Evolutionary conservation across 2,888 invertebrate species (phyloP), one percentile per base, ranked within the genome.

Genomic region (Pristionchus mayeri): DNA sequence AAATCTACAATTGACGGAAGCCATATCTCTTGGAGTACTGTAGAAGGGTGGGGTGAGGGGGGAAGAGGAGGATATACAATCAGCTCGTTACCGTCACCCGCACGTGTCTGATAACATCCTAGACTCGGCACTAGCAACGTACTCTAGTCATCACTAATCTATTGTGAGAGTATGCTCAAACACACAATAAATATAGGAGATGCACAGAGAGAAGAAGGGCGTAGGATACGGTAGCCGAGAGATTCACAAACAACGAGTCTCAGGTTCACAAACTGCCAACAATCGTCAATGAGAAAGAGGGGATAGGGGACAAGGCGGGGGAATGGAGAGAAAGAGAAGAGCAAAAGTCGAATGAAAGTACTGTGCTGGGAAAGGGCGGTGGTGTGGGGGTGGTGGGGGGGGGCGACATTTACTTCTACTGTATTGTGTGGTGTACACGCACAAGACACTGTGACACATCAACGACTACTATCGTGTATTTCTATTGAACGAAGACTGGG

Each of bases 381-480:
- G 54, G 67, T n/a, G 67, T 37, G 67, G 44, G 13, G 7, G n/a
- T n/a, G n/a, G n/a, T n/a, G 44, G 13, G 44, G 44, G 13, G 44
- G 44, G 44, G 13, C 13, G 6, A 44, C 44, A 21, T 18, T 37
- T 4, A 21, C 18, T 21, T 30, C 2, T 34, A 37, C 37, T 34
- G n/a, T 37, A 37, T 27, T 67, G 34, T 30, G 34, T 13, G 6
- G 67, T 34, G 27, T 48, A 48, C 71, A 13, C 24, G 27, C 4
- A n/a, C 40, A 76, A 1, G 3, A 44, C 16, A 48, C 18, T 75
- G 75, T 13, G 34, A 27, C 18, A 9, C 60, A 48, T 76, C 30
- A 76, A 52, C 76, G 50, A 48, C 50, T 76, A 52, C 76, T 76
- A 50, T 50, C 27, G 48, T 50, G 50, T 48, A 48, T 52, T 76